phyloP scores from a whole-genome alignment of 2,113 vertebrate genomes.

The Apteryx mantelli region DNA sequence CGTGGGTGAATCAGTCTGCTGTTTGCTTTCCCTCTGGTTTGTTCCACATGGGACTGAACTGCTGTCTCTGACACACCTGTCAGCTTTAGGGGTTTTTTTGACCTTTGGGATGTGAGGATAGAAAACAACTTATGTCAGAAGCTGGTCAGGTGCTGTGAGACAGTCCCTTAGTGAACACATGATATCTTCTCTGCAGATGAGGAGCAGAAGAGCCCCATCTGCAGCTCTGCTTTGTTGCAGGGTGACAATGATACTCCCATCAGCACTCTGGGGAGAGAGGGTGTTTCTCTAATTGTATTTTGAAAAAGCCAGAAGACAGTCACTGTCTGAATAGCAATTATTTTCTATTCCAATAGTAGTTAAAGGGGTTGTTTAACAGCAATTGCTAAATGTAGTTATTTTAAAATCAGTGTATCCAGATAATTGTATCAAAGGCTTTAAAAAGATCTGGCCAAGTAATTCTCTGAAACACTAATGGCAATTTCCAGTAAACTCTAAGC shows the following conservation, averaged over 20 bases:
- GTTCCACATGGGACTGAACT: not conserved
- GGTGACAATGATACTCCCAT: not conserved
- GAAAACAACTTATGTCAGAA: not conserved
- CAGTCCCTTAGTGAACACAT: rapidly evolving
- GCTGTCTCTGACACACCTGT: too few relatives aligned
- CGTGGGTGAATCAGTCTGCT: too few relatives aligned
- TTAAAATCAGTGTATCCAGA: not conserved
- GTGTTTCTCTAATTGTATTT: not conserved
- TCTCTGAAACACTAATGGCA: not conserved
- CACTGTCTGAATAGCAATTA: not conserved
- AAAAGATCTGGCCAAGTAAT: not conserved
- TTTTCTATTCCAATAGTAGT: not conserved
- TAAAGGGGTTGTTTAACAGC: not conserved
- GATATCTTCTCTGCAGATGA: not conserved
- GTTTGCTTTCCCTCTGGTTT: not conserved
- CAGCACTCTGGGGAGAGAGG: not conserved
- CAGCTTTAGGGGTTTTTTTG: not conserved
- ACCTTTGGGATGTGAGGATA: not conserved
- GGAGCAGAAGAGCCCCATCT: not conserved
- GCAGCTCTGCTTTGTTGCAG: not conserved
- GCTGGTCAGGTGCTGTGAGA: rapidly evolving
- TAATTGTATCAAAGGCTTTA: not conserved
- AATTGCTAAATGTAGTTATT: not conserved
- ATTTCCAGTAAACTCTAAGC: not conserved
- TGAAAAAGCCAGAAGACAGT: not conserved